Evolutionary conservation across 2,888 invertebrate genomes (phyloP), one percentile per base, ranked within the genome.

Genomic region (Folsomia candida): DNA sequence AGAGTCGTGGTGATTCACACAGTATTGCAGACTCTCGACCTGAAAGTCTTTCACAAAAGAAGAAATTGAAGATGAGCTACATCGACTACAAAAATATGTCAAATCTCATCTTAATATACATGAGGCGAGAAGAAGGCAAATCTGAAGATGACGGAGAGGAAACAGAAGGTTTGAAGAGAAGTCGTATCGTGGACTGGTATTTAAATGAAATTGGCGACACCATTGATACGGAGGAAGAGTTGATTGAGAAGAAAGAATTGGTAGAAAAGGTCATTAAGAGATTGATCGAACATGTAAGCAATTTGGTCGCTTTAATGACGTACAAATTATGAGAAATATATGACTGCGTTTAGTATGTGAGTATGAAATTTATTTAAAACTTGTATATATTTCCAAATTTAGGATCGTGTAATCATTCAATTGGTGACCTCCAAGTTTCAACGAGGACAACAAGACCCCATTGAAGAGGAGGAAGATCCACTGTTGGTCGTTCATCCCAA

Each of bases 401-500:
- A 92, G 92, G 94, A 94, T 83, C 89, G 91, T 86, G 89, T 93
- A 63, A 88, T 94, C 80, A 92, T 94, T 80, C 89, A 92, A 0
- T 84, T 94, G 63, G 87, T 87, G 0, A 86, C 86, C 22, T 87
- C 87, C 84, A 86, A 70, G 84, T 85, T 47, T 81, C 86, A 6
- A 86, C 85, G 80, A n/a, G 85, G 84, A 24, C 84, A 86, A n/a
- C 82, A 85, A 0, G 82, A 81, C 47, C 85, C 85, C 0, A 88
- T 88, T 70, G 87, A 87, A 72, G 85, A 87, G 0, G 89, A 89
- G 71, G 89, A 90, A 37, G 92, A 96, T 84, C 94, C 95, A 0
- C 83, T 93, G 57, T 84, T 98, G 3, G 93, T 97, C 20, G 97
- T 97, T 0, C 97, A 99, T 87, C 98, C 98, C 0, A 97, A 97